Conservation (phyloP, 2,113 vertebrate species). For the Rhinogobius similis region DNA sequence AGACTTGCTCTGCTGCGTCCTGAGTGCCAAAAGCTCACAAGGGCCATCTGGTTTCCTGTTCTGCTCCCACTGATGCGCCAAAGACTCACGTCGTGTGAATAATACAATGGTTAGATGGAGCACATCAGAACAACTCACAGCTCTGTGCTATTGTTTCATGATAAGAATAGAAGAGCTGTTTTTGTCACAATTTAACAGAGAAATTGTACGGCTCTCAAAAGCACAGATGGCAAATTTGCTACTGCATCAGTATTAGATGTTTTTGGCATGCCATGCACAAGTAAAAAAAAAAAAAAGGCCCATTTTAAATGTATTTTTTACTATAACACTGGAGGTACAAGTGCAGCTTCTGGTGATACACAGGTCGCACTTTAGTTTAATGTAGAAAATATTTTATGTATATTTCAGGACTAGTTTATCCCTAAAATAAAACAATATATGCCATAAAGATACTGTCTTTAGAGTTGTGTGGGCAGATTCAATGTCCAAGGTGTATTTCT, state of each 20-base stretch:
- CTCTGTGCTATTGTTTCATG: conserved; percentile 6
- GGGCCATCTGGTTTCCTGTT: conserved; percentile 64
- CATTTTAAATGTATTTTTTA: too few species aligned
- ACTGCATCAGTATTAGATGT: background rate
- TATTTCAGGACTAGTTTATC: too few species aligned
- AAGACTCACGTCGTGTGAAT: conserved; percentile 37
- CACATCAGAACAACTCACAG: conserved; percentile 8
- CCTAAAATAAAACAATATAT: too few species aligned
- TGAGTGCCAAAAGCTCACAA: conserved; percentile 62
- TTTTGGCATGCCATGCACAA: background rate
- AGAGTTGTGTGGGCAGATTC: too few species aligned
- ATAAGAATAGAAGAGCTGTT: background rate
- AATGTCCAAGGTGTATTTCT: too few species aligned
- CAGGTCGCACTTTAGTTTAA: background rate
- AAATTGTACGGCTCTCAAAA: conserved; percentile 9
- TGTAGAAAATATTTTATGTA: background rate
- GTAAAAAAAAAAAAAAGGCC: too few species aligned
- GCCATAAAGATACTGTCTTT: too few species aligned
- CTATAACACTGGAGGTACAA: background rate
- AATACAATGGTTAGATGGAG: conserved; percentile 14
- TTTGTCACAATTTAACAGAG: background rate
- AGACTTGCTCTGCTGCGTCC: conserved; percentile 41
- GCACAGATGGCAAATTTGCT: conserved; percentile 10
- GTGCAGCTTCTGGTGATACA: background rate
- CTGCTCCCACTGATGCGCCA: conserved; percentile 37